Evolutionary conservation across 2,113 vertebrate genomes (phyloP), one percentile per base, ranked within the genome.

Genomic region (Carlito syrichta): DNA sequence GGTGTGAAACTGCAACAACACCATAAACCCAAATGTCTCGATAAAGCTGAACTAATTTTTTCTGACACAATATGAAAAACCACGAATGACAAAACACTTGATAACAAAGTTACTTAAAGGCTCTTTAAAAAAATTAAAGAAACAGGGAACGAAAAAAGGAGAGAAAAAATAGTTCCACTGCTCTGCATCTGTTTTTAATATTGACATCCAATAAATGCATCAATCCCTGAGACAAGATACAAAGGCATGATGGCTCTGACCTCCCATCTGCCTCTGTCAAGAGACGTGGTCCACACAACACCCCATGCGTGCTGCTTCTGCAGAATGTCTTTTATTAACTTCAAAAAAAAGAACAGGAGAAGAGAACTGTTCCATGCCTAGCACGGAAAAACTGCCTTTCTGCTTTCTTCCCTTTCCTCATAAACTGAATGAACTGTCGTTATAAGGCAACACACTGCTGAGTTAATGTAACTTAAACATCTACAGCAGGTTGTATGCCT

Each of bases 401-500:
- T 85, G 62, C 10, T 91, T 84, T 90, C 76, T 71, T 87, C 43
- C 43, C 79, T 88, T 88, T 79, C 76, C 66, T 74, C 78, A 85
- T 76, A 94, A 89, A 96, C 48, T 66, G 77, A 95, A 85, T 48
- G 81, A 92, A 96, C 78, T 87, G 78, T 78, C 87, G 58, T 83
- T 87, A 23, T 63, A 79, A 96, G 76, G 92, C 95, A 87, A 82
- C 83, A 88, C 40, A 48, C 95, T 95, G 89, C 93, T 94, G 89
- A 90, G 91, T 91, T 96, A 96, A 92, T 92, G 95, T 78, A 90
- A 94, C 96, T 94, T 90, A 94, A 97, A 93, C 92, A 78, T 79
- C 92, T 96, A 74, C 92, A 92, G 95, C 81, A 96, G 87, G 93
- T 94, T 85, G 38, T 93, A 85, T 82, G 84, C 86, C 97, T 73